Evolutionary conservation across 2,888 invertebrate species (phyloP), one percentile per base, ranked within the genome.

Genomic region (Ochropacha duplaris): DNA sequence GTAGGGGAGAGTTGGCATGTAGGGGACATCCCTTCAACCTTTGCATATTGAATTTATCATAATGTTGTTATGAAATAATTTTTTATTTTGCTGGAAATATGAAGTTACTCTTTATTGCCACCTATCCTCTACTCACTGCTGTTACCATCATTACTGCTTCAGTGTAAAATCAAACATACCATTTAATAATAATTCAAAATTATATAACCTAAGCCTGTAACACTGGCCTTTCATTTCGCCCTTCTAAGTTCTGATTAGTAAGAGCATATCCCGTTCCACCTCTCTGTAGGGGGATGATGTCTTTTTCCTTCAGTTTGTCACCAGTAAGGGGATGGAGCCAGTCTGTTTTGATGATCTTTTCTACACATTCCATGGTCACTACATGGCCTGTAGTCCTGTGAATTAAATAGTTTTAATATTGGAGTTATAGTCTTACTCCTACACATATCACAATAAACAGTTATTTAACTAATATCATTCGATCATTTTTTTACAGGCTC

Each of bases 261-360:
- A 95, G 95, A 6, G 98, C 94, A 88, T 98, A 99, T 14, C 99
- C 99, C 16, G 99, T 99, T 39, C 99, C 99, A 74, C 99, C 99
- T 87, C 99, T 94, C 84, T 99, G 97, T 76, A 99, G 86, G 5
- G 94, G 94, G 78, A 99, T 99, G 28, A 99, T 97, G 80, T 99
- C 99, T 71, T 95, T 96, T 64, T 99, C 98, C 54, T 94, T 96
- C 6, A 98, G 83, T 81, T 96, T 96, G 60, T 97, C 94, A 57
- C 95, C 96, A 55, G 97, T 98, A 22, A 98, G 93, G 0, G 99
- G 99, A 91, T 99, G 99, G 22, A 97, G 92, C 99, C 98, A 98
- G 83, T 99, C 99, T 76, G 98, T 98, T 77, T 97, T 98, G 56
- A 99, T 98, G 16, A 99, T 94, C 81, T 98, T 99, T 75, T 99